Conservation (phyloP, 2,888 invertebrate species). For the Metacarcinus magister region DNA sequence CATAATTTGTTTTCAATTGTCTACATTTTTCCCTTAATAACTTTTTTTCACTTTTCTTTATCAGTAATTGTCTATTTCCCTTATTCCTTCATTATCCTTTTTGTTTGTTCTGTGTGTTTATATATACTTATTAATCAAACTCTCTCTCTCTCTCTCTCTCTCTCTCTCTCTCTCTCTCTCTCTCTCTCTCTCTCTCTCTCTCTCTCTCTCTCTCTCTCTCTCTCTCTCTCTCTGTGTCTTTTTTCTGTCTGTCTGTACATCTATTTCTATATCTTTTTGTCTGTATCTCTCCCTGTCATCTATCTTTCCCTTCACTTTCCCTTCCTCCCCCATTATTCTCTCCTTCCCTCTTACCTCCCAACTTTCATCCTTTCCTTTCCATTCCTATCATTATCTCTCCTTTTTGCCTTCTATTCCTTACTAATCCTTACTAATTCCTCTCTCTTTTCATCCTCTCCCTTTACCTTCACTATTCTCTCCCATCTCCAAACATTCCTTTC, state of each 20-base stretch:
- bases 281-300: not conserved
- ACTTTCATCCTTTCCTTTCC: no score
- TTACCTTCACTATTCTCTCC: no score
- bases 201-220: constrained; percentile 38
- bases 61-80: not conserved
- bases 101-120: not conserved
- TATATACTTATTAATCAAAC: not conserved
- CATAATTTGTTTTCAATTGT: not conserved
- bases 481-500: not conserved
- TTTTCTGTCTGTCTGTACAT: not conserved
- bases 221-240: not conserved
- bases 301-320: not conserved
- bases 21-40: not conserved
- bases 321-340: not conserved
- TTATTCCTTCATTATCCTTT: not conserved
- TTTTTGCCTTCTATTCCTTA: no score
- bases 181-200: constrained; percentile 53
- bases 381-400: no score
- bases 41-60: not conserved
- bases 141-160: not conserved
- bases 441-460: no score
- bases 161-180: constrained; percentile 53
- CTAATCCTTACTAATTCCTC: no score
- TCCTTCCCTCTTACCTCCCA: not conserved
- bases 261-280: not conserved